Percentiles rank a stretch among this genome's conserved stretches.
These are phyloP conservation scores for Lepidiolamprologus cunningtoni DNA, from an alignment of 2,113 vertebrate species.

Conservation along the genomic window DNA sequence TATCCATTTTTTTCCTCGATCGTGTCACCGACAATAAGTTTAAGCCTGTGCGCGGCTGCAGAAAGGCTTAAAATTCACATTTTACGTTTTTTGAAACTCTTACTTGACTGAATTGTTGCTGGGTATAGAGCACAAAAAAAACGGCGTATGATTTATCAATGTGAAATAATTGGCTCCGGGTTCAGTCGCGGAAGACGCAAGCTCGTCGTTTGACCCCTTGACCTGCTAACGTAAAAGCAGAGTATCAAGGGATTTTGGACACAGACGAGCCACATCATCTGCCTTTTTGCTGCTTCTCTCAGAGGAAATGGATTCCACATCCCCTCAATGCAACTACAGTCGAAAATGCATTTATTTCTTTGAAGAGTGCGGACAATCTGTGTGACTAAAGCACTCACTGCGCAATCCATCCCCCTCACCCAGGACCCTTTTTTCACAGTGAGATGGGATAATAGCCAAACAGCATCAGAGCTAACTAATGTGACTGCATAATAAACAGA, in stretches of 20 bases:
- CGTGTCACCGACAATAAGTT: not conserved
- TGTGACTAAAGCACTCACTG: slow-evolving; percentile 75
- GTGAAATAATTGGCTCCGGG: not conserved
- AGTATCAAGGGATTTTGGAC: slow-evolving; percentile 9
- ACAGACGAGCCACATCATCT: slow-evolving; percentile 42
- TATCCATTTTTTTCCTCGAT: not conserved
- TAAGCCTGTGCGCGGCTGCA: not conserved
- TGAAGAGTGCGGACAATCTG: slow-evolving; percentile 64
- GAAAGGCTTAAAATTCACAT: not conserved
- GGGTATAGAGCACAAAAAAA: not conserved
- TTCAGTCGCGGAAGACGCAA: not conserved
- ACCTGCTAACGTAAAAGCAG: slow-evolving; percentile 20
- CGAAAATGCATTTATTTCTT: slow-evolving; percentile 63
- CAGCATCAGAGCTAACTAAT: slow-evolving; percentile 68
- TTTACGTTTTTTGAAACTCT: not conserved
- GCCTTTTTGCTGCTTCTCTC: slow-evolving; percentile 37
- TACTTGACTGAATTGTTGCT: not conserved
- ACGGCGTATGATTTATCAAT: not conserved
- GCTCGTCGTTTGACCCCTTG: slow-evolving; percentile 35
- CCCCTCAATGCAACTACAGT: slow-evolving; percentile 41
- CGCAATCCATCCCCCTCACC: slow-evolving; percentile 64
- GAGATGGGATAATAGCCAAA: slow-evolving; percentile 72
- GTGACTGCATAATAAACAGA: slow-evolving; percentile 73
- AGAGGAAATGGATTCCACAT: slow-evolving; percentile 51
- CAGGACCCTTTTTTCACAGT: slow-evolving; percentile 63